Evolutionary conservation across 2,113 vertebrate genomes (phyloP).

Genomic region (Camarhynchus parvulus): DNA sequence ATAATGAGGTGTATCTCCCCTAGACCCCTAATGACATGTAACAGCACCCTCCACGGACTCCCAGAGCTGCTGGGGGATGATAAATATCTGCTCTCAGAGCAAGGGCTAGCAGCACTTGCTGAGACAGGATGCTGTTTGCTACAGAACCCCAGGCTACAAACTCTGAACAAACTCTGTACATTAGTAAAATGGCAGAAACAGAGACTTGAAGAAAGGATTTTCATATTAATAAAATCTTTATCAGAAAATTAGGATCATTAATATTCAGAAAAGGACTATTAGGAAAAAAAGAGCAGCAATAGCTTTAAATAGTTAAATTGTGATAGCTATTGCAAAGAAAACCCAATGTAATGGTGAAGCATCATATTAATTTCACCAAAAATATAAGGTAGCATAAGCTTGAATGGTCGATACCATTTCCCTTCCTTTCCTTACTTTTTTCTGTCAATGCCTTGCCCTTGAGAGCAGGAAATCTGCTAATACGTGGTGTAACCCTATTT

Average conservation of each 20-base stretch:
- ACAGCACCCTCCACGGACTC: not conserved
- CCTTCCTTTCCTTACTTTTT: not conserved
- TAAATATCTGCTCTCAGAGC: not conserved
- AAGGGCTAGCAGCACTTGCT: not conserved
- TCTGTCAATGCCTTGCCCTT: not conserved
- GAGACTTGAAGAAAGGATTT: not conserved
- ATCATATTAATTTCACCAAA: not conserved
- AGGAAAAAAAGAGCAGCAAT: not conserved
- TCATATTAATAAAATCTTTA: not conserved
- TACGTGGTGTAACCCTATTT: not conserved
- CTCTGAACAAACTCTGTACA: not conserved
- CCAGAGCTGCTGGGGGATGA: not conserved
- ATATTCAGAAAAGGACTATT: not conserved
- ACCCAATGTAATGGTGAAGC: not conserved
- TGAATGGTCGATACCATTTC: not conserved
- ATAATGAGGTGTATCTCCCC: not conserved
- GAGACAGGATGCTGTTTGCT: not conserved
- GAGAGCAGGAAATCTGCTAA: slow-evolving; percentile 23
- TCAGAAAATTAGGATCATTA: not conserved
- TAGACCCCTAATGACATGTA: not conserved
- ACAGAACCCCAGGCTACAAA: not conserved
- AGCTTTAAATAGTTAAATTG: not conserved
- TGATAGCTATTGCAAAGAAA: not conserved
- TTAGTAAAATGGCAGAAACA: not conserved
- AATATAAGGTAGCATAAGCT: not conserved